Percentiles rank a stretch among this genome's conserved stretches.
These are phyloP conservation scores for Ariolimax columbianus DNA, from an alignment of 2,888 invertebrate species.

Conservation along the genomic window DNA sequence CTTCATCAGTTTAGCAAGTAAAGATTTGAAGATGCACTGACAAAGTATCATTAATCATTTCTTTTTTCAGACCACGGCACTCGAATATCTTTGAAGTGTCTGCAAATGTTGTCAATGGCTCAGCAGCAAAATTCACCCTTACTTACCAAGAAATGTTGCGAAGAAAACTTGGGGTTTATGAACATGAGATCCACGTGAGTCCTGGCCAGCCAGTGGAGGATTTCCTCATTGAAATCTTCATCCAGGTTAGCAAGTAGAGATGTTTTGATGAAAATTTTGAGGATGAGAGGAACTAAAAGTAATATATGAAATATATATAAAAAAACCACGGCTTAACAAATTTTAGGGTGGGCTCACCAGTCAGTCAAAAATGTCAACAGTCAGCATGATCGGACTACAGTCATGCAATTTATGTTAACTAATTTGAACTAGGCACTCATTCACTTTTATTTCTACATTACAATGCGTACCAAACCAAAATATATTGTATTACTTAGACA, in stretches of 20 bases:
- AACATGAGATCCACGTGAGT: conserved; percentile 85
- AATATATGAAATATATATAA: too few species aligned
- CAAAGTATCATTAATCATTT: background rate
- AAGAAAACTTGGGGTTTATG: conserved; percentile 84
- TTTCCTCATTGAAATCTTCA: conserved; percentile 83
- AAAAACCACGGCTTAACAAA: too few species aligned
- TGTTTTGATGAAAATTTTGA: background rate
- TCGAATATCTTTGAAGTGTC: conserved; percentile 77
- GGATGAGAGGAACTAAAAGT: background rate
- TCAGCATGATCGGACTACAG: too few species aligned
- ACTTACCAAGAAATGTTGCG: conserved; percentile 86
- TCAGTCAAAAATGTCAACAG: too few species aligned
- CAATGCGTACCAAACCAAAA: too few species aligned
- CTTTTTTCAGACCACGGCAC: conserved; percentile 65
- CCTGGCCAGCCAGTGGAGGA: conserved; percentile 84
- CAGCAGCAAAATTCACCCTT: conserved; percentile 84
- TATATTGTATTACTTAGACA: too few species aligned
- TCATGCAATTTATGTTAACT: too few species aligned
- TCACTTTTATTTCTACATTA: too few species aligned
- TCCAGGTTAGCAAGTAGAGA: conserved; percentile 74
- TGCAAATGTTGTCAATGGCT: conserved; percentile 84
- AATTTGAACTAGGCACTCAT: too few species aligned
- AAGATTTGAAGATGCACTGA: too few species aligned
- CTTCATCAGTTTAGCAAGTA: too few species aligned
- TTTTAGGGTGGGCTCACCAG: too few species aligned